phyloP scores from a whole-genome alignment of 2,113 vertebrate genomes.

The Elephas maximus region DNA sequence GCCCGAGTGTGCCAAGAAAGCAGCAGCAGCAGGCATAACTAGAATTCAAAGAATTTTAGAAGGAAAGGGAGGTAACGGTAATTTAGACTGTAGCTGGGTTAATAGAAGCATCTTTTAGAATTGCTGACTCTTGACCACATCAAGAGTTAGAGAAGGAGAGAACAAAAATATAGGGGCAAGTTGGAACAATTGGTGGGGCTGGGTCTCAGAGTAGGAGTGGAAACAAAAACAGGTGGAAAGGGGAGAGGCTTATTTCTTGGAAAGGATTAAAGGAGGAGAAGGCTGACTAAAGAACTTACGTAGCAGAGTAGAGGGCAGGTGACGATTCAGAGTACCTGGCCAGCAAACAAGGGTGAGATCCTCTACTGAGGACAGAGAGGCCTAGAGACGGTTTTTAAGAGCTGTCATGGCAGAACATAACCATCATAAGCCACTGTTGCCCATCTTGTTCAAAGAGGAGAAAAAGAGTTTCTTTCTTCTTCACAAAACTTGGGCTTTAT shows the following conservation, averaged over 20 bases:
- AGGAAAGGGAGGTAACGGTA: not conserved
- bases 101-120: not conserved
- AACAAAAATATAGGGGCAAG: not conserved
- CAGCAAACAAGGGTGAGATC: fast-evolving
- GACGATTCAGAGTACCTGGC: not conserved
- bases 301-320: not conserved
- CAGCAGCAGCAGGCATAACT: not conserved
- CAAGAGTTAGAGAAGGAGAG: not conserved
- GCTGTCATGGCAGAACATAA: not conserved
- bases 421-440: not conserved
- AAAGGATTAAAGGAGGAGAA: not conserved
- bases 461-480: not conserved
- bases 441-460: not conserved
- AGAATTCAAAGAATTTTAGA: not conserved
- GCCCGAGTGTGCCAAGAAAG: not conserved
- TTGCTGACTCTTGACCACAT: not conserved
- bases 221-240: not conserved
- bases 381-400: not conserved
- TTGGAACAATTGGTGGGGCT: not conserved
- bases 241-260: not conserved
- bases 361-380: not conserved
- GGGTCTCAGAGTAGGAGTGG: not conserved
- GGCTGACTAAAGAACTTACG: not conserved
- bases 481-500: not conserved
- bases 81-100: not conserved